Percentiles rank a stretch among this genome's conserved stretches.
phyloP scores from a whole-genome alignment of 2,113 vertebrate species.

The Chaetops frenatus region DNA sequence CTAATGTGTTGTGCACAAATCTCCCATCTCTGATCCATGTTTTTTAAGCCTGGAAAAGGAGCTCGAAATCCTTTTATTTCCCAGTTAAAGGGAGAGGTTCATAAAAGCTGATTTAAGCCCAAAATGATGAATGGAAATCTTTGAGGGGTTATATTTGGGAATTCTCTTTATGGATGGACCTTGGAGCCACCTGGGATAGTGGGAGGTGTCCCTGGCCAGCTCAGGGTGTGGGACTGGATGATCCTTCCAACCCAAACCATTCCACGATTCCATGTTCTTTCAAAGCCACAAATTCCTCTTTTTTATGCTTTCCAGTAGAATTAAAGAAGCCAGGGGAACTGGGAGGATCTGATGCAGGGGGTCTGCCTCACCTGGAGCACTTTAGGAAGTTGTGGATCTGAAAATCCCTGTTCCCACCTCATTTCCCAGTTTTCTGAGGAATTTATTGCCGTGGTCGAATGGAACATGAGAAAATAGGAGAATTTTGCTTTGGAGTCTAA shows the following conservation, averaged over 20 bases:
- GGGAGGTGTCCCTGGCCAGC: not conserved
- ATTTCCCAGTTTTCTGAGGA: not conserved
- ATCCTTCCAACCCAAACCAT: not conserved
- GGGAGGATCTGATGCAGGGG: not conserved
- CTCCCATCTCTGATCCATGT: not conserved
- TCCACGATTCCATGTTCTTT: not conserved
- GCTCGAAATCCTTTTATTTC: not conserved
- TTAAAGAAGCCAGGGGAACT: not conserved
- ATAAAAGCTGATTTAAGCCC: not conserved
- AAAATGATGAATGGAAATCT: not conserved
- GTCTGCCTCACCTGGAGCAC: not conserved
- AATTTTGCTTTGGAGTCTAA: accelerated
- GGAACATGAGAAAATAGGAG: not conserved
- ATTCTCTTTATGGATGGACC: not conserved
- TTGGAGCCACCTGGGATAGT: not conserved
- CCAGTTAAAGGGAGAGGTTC: not conserved
- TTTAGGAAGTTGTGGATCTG: not conserved
- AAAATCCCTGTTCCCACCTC: not conserved
- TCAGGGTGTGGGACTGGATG: not conserved
- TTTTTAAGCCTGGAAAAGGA: not conserved
- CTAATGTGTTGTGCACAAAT: not conserved
- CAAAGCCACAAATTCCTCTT: not conserved
- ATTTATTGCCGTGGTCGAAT: accelerated
- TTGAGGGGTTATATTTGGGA: not conserved
- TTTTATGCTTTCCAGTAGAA: not conserved